These are phyloP conservation scores for Seira sanloemensis DNA, from an alignment of 2,888 invertebrate species.

Conservation along the genomic window DNA sequence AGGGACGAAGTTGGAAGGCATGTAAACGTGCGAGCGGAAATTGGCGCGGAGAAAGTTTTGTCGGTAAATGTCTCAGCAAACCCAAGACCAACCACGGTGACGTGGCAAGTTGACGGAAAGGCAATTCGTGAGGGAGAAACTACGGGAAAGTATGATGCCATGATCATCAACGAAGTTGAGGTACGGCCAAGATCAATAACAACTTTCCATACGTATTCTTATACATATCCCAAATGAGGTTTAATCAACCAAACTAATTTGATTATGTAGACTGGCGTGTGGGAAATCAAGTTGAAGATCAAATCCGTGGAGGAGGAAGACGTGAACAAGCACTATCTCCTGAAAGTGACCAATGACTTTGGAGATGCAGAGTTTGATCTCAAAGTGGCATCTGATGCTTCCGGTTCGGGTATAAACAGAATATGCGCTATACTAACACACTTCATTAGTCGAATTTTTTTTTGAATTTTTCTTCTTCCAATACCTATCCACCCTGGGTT, in stretches of 20 bases:
- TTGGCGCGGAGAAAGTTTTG: slow-evolving; percentile 64
- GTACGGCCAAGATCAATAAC: no score
- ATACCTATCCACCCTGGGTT: not conserved
- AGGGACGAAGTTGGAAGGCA: slow-evolving; percentile 33
- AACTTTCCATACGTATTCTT: not conserved
- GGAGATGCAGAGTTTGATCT: slow-evolving; percentile 66
- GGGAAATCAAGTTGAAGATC: slow-evolving; percentile 64
- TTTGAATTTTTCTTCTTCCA: not conserved
- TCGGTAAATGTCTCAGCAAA: slow-evolving; percentile 70
- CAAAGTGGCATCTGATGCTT: slow-evolving; percentile 53
- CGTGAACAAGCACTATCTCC: slow-evolving; percentile 62
- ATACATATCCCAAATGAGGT: not conserved
- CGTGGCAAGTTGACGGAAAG: slow-evolving; percentile 65
- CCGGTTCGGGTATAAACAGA: slow-evolving; percentile 69
- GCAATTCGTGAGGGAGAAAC: slow-evolving; percentile 44
- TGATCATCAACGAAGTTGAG: slow-evolving; percentile 35
- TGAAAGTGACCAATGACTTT: slow-evolving; percentile 62
- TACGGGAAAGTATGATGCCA: slow-evolving; percentile 56
- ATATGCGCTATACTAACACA: slow-evolving; percentile 61
- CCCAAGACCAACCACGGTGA: slow-evolving; percentile 65
- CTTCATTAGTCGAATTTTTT: slow-evolving; percentile 3
- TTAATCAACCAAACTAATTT: slow-evolving; percentile 5
- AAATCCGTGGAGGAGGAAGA: slow-evolving; percentile 68
- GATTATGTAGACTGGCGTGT: slow-evolving; percentile 56
- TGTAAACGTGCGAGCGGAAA: slow-evolving; percentile 60